Evolutionary conservation across 2,797 vertebrate genomes (phyloP).

Genomic region (Pangasius larnaudii): DNA sequence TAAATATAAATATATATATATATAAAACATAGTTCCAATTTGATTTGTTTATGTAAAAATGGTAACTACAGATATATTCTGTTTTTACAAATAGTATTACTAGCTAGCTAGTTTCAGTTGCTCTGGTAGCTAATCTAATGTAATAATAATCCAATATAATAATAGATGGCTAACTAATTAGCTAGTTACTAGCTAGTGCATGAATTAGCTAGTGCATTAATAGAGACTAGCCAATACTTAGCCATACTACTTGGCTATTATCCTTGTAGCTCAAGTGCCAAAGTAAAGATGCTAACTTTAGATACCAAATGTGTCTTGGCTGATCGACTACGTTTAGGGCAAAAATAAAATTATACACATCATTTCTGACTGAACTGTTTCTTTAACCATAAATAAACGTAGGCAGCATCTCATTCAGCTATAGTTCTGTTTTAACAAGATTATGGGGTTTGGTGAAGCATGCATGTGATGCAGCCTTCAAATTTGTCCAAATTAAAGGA

Average conservation of each 20-base stretch:
- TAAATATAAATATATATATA: too few species aligned
- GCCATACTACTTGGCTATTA: not conserved
- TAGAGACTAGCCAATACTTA: not conserved
- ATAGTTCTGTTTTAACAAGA: not conserved
- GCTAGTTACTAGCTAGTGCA: not conserved
- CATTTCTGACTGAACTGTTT: not conserved
- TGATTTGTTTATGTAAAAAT: not conserved
- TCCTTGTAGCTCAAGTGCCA: not conserved
- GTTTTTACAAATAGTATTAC: not conserved
- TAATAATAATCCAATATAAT: not conserved
- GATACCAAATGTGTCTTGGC: not conserved
- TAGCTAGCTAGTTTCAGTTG: not conserved
- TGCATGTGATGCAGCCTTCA: not conserved
- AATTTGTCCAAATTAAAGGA: not conserved
- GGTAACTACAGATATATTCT: not conserved
- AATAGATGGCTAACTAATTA: not conserved
- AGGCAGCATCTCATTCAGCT: not conserved
- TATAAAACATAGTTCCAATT: not conserved
- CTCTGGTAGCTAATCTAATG: not conserved
- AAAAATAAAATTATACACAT: not conserved
- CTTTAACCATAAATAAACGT: not conserved
- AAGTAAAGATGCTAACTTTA: not conserved
- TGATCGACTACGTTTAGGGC: too few species aligned
- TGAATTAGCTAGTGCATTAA: not conserved
- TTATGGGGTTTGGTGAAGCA: not conserved